Conservation (phyloP, 2,888 invertebrate genomes). For the Laspeyria flexula region DNA sequence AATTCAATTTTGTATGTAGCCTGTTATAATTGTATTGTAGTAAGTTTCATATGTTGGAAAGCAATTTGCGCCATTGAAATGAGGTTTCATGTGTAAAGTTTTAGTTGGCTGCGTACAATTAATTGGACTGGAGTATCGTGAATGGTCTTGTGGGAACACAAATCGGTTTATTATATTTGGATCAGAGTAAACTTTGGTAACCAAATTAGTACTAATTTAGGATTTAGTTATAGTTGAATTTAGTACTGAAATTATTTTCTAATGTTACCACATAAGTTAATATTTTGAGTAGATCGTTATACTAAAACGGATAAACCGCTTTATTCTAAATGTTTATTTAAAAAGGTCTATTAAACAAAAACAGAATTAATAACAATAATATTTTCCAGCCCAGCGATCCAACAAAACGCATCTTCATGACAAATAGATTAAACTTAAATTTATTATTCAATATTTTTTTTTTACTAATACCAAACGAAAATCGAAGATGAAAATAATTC, state of each 20-base stretch:
- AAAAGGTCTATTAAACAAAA: no score
- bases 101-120: constrained; percentile 11
- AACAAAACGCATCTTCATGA: no score
- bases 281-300: no score
- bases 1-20: constrained; percentile 35
- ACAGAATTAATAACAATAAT: no score
- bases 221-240: not conserved
- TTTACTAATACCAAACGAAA: no score
- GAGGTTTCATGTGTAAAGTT: constrained; percentile 16
- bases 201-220: not conserved
- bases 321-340: no score
- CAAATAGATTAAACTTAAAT: no score
- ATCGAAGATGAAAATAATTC: no score
- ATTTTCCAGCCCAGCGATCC: no score
- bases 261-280: not conserved
- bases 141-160: constrained; percentile 1
- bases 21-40: constrained; percentile 20
- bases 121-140: constrained; percentile 7
- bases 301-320: no score
- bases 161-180: constrained; percentile 11
- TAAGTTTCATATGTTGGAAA: constrained; percentile 23
- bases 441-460: no score
- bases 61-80: constrained; percentile 24
- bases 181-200: not conserved
- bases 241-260: not conserved